Base-by-base conservation (phyloP, 2,888 invertebrate genomes). In the Anagyrus pseudococci region DNA sequence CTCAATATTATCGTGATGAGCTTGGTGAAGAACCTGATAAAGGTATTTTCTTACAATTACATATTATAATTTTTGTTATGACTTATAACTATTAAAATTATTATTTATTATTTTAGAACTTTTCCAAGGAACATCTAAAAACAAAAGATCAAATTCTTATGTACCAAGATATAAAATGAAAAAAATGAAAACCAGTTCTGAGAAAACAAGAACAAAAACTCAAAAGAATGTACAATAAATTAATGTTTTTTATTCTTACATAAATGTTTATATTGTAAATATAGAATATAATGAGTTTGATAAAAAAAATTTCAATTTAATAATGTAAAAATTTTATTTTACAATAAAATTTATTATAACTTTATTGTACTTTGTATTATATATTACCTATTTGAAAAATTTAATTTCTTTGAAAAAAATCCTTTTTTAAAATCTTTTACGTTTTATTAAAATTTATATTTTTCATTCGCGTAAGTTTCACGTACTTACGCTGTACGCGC, bases 1-100 rank as follows among this genome's bases (percentile, higher is more conserved):
- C 87, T 0, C 88, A 90, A 67, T 95, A 95, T 83, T 96, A 92
- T 79, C 85, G 89, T 68, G 84, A 92, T 70, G 96, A 94, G 84
- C 93, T 96, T 22, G 96, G 96, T 33, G 89, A 89, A 71, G 93
- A 92, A 74, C 96, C 95, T 0, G 95, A 95, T 68, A 86, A 88
- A 84, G 94, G 90, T 89, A 81, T 54, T 22, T 29, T 29, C 20
- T 15, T 67, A 22, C 29, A 60, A 46, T 54, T 2, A 4, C 55
- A 29, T 50, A n/a, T 37, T 58, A 41, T 7, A 50, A 23, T n/a
- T 37, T 46, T 10, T 55, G 15, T 48, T 46, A 26, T 13, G 19
- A n/a, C n/a, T n/a, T n/a, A n/a, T n/a, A n/a, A n/a, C n/a, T n/a
- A n/a, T n/a, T 6, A 37, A 53, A 26, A 29, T 25, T 17, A 46